phyloP scores from a whole-genome alignment of 2,797 vertebrate species.

The Orestias chungarensis region DNA sequence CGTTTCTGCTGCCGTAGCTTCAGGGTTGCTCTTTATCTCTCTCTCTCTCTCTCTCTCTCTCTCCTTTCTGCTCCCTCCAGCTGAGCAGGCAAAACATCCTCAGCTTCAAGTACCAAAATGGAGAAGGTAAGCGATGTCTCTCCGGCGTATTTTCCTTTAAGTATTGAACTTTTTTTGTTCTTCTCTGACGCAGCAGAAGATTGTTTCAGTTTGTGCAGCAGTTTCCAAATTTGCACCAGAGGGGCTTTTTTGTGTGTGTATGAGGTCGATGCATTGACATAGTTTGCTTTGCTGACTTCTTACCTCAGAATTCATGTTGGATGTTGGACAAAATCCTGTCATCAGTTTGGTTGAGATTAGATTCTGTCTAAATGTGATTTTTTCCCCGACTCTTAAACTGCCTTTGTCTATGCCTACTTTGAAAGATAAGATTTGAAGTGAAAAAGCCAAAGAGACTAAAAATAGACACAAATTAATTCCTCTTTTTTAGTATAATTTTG shows the following conservation, averaged over 20 bases:
- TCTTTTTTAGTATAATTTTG: background rate
- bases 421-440: constrained; percentile 1
- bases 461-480: background rate
- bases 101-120: constrained; percentile 64
- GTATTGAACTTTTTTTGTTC: constrained; percentile 15
- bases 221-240: constrained; percentile 26
- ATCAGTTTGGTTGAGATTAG: constrained; percentile 1
- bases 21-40: constrained; percentile 64
- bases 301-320: background rate
- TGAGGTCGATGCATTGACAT: constrained; percentile 14
- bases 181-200: constrained; percentile 17
- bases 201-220: constrained; percentile 39
- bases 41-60: too few species aligned
- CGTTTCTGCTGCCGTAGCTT: constrained; percentile 59
- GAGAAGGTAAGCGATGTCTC: constrained; percentile 74
- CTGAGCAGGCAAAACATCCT: constrained; percentile 48
- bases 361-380: constrained; percentile 16
- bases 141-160: constrained; percentile 25
- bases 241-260: constrained; percentile 18
- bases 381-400: background rate
- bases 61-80: constrained; percentile 45
- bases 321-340: constrained; percentile 17
- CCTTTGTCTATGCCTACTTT: constrained; percentile 9
- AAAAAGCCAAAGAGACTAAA: background rate
- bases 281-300: constrained; percentile 32